Base-by-base conservation (phyloP, 2,797 vertebrate genomes). In the Neosalanx taihuensis region DNA sequence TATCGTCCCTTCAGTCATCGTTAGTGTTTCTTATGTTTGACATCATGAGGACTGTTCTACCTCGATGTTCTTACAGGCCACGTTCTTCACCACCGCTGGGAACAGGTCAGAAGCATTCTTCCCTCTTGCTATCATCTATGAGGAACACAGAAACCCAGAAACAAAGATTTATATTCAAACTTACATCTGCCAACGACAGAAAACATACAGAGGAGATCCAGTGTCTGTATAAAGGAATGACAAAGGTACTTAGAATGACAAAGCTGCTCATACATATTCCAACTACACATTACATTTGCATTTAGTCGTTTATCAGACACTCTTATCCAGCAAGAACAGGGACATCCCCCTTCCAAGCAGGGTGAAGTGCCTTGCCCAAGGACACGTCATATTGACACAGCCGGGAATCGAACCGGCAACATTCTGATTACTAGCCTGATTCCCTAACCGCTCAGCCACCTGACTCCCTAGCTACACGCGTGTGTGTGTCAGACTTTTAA, bases 1-100 rank as follows among this genome's bases (percentile, higher is more conserved):
- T 46, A 3, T 12, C 3, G 7, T 12, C 41, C 41, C 10, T 46
- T 46, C 41, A 46, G 9, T 12, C 41, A 46, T 46, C 41, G 10
- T 46, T 12, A 3, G 41, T 46, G 13, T 46, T 46, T 46, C 10
- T 46, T 10, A 12, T 46, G 1, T 46, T 46, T 46, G 41, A 46
- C 41, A 12, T 46, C 9, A 13, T 46, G 41, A 46, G 41, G 10
- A 46, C 10, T 13, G 41, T 46, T 9, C 85, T 86, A 99, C 97
- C 96, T 98, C 97, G 0, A 99, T 98, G 86, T 99, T 99, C 89
- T 99, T 99, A 81, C 96, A 98, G 75, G 96, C 97, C 37, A 99
- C 97, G 0, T 99, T 99, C 90, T 99, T 99, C 83, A 99, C 97
- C 78, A 99, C 97, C 0, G 97, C 97, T 4, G 97, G 97, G 78